phyloP scores from a whole-genome alignment of 2,113 vertebrate species.

The Mastomys natalensis region DNA sequence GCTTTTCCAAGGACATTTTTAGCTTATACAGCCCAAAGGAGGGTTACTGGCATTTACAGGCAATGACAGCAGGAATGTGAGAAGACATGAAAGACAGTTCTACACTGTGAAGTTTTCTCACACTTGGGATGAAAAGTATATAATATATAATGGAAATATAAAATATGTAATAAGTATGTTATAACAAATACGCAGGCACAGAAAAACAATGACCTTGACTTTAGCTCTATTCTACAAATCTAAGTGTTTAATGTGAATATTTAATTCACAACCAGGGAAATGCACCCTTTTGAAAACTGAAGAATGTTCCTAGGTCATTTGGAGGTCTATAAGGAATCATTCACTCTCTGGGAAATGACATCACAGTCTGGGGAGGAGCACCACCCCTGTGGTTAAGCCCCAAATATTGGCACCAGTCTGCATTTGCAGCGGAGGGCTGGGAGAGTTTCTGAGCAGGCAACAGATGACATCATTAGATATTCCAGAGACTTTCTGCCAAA shows the following conservation, averaged over 20 bases:
- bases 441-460: background rate
- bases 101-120: background rate
- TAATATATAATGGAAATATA: background rate
- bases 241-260: background rate
- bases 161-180: too few relatives aligned
- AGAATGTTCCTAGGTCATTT: background rate
- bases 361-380: fast-evolving
- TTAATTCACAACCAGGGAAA: background rate
- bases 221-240: background rate
- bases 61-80: background rate
- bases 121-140: background rate
- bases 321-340: background rate
- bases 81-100: fast-evolving
- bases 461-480: fast-evolving
- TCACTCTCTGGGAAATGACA: background rate
- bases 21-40: background rate
- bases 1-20: background rate
- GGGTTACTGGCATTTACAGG: background rate
- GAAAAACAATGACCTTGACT: background rate
- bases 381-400: fast-evolving
- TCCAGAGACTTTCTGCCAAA: background rate
- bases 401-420: background rate
- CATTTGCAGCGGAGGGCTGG: fast-evolving
- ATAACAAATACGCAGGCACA: background rate
- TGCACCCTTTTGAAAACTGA: background rate